Conservation (phyloP, 1,140 invertebrate genomes). For the Scaptomyza pallida region DNA sequence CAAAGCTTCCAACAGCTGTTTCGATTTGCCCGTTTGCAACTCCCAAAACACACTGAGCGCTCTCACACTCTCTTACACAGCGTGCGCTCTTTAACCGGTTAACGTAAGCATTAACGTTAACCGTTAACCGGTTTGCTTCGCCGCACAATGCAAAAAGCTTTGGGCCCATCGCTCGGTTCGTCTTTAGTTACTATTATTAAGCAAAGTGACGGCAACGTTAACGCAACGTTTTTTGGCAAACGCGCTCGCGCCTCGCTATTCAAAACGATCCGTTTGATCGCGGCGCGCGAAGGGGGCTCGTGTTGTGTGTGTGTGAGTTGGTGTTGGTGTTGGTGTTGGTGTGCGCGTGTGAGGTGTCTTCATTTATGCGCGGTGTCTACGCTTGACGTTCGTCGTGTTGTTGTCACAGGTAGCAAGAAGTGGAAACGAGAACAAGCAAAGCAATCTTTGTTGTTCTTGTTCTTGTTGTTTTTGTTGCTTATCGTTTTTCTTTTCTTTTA, state of each 20-base stretch:
- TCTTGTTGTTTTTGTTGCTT: not conserved
- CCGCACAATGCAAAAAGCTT: constrained; percentile 52
- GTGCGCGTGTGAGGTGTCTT: constrained; percentile 38
- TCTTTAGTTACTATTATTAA: constrained; percentile 78
- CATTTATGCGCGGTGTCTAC: constrained; percentile 34
- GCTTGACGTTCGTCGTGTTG: constrained; percentile 41
- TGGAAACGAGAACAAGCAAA: constrained; percentile 13
- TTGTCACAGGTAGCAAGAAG: constrained; percentile 44
- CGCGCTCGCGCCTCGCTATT: constrained; percentile 48
- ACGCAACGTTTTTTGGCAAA: constrained; percentile 61
- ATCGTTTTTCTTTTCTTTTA: constrained; percentile 16
- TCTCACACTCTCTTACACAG: not conserved
- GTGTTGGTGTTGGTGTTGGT: constrained; percentile 12
- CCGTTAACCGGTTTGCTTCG: constrained; percentile 43
- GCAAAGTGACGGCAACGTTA: constrained; percentile 64
- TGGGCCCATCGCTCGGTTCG: constrained; percentile 14
- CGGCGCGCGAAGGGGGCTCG: constrained; percentile 8
- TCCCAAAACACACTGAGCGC: not conserved
- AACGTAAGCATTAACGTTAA: constrained; percentile 29
- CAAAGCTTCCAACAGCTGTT: constrained; percentile 15
- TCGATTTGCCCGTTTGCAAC: constrained; percentile 10
- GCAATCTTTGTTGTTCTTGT: constrained; percentile 33
- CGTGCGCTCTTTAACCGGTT: constrained; percentile 31
- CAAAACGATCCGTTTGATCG: constrained; percentile 49
- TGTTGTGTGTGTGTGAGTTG: constrained; percentile 8